Conservation (phyloP, 1,140 invertebrate species). For the Drosophila sturtevanti region DNA sequence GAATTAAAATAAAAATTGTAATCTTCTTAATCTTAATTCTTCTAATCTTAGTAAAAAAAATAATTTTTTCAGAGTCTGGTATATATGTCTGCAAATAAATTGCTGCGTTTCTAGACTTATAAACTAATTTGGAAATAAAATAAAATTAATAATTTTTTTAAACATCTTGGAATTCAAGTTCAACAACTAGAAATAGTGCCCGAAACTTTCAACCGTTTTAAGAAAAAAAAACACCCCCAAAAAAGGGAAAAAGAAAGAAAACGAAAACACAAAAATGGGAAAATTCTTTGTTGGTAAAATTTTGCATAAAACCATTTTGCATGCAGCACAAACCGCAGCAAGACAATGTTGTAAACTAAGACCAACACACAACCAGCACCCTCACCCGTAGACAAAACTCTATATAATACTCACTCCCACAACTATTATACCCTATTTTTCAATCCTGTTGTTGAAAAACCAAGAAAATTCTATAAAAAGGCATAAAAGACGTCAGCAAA, state of each 20-base stretch:
- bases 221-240: conserved; percentile 30
- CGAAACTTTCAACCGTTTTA: conserved; percentile 42
- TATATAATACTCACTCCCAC: not conserved
- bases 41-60: too few relatives aligned
- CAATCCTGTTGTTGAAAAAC: conserved; percentile 51
- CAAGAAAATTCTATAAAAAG: conserved; percentile 76
- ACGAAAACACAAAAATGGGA: not conserved
- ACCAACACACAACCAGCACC: conserved; percentile 21
- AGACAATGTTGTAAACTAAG: conserved; percentile 71
- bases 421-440: not conserved
- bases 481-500: conserved; percentile 77
- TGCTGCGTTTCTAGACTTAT: too few relatives aligned
- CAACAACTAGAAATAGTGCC: conserved; percentile 15
- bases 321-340: conserved; percentile 70
- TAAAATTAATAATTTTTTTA: not conserved
- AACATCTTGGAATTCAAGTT: conserved; percentile 4
- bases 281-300: conserved; percentile 35
- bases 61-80: not conserved
- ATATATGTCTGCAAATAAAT: too few relatives aligned
- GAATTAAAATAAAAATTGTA: too few relatives aligned
- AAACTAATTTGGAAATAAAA: too few relatives aligned
- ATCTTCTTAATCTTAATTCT: too few relatives aligned
- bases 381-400: not conserved
- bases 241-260: conserved; percentile 27
- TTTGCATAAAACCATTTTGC: conserved; percentile 75